These are phyloP conservation scores for Raja brachyura DNA, from an alignment of 2,113 vertebrate genomes.

Conservation along the genomic window DNA sequence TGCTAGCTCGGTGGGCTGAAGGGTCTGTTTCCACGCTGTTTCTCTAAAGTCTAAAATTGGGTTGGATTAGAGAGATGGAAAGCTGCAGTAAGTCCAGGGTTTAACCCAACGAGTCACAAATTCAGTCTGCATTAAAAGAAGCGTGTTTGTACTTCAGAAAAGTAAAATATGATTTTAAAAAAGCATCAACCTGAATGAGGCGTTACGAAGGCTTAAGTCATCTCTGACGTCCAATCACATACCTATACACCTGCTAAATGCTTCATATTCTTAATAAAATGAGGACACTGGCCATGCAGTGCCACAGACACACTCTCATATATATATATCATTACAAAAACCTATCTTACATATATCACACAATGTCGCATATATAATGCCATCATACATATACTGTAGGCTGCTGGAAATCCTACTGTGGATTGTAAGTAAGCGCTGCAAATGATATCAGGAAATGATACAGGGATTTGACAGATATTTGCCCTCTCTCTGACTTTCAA, in stretches of 20 bases:
- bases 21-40: no score
- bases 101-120: background rate
- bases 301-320: no score
- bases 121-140: background rate
- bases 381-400: no score
- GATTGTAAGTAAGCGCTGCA: background rate
- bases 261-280: no score
- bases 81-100: no score
- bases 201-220: background rate
- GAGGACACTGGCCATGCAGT: no score
- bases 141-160: background rate
- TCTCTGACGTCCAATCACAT: background rate
- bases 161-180: background rate
- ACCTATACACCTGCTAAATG: no score
- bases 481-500: background rate
- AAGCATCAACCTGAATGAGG: background rate
- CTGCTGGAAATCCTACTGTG: background rate
- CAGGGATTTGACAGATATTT: background rate
- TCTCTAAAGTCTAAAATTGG: no score
- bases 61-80: no score
- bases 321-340: no score
- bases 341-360: background rate
- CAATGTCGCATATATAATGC: no score
- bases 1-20: no score
- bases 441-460: background rate